A percentile compares a stretch with the other conserved stretches of the same genome.
Conservation (phyloP, 2,888 invertebrate genomes). For the Zaprionus lineosus region DNA sequence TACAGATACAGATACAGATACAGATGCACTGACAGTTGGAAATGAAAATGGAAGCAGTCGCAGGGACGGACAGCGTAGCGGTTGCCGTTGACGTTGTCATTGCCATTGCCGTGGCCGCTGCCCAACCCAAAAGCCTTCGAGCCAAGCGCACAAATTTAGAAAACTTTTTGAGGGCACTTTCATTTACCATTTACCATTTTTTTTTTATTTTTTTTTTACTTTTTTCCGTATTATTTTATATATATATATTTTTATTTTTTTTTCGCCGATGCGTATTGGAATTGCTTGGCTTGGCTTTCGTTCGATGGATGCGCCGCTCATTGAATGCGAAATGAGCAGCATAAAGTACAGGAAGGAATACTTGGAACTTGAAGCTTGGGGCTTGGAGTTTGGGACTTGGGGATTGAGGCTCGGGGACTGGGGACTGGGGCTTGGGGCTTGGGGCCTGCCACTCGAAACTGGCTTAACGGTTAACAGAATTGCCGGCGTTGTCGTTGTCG, state of each 20-base stretch:
- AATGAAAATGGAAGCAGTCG: slow-evolving; percentile 13
- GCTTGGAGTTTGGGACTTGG: slow-evolving; percentile 11
- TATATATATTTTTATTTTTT: slow-evolving; percentile 15
- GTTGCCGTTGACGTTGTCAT: neutral
- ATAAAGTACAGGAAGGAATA: slow-evolving; percentile 47
- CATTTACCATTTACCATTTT: slow-evolving; percentile 65
- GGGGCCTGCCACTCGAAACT: slow-evolving; percentile 9
- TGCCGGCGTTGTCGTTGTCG: slow-evolving; percentile 41
- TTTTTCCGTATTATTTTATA: slow-evolving; percentile 36
- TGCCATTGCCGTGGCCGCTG: slow-evolving; percentile 7
- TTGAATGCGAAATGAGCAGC: slow-evolving; percentile 72
- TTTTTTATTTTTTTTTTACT: slow-evolving; percentile 26
- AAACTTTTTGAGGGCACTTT: slow-evolving; percentile 80
- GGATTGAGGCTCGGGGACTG: slow-evolving; percentile 54
- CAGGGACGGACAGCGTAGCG: slow-evolving; percentile 29
- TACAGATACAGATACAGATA: neutral
- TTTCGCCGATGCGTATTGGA: slow-evolving; percentile 71
- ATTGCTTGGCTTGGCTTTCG: slow-evolving; percentile 69
- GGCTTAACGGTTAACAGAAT: slow-evolving; percentile 68
- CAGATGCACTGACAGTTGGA: neutral
- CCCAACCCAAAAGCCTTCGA: slow-evolving; percentile 42
- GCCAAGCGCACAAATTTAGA: slow-evolving; percentile 71
- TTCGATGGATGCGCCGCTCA: slow-evolving; percentile 74
- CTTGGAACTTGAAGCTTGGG: slow-evolving; percentile 47
- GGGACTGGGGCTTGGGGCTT: slow-evolving; percentile 32